Conservation (phyloP, 1,140 invertebrate genomes). For the Pogonus chalceus region DNA sequence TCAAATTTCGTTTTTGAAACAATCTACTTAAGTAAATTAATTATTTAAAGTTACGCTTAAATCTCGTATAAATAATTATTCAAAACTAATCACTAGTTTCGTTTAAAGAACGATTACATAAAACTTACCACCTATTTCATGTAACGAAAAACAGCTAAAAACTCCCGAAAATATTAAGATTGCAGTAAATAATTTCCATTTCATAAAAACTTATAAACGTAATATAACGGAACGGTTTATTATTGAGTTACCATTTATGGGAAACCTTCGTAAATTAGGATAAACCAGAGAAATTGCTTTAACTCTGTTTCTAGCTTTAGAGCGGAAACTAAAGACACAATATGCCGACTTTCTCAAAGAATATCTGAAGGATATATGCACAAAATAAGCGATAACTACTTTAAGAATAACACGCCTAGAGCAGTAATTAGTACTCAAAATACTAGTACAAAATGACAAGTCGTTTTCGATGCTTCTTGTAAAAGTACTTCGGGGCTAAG, state of each 20-base stretch:
- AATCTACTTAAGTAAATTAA: no score
- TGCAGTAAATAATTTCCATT: no score
- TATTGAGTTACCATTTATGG: conserved; percentile 30
- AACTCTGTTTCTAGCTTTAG: conserved; percentile 24
- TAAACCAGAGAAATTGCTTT: conserved; percentile 25
- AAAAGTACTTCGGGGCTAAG: conserved; percentile 20
- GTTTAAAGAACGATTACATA: no score
- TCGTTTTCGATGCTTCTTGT: conserved; percentile 32
- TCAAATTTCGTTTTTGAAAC: no score
- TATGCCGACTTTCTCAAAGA: conserved; percentile 31
- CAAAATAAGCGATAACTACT: conserved; percentile 20
- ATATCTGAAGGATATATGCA: conserved; percentile 17
- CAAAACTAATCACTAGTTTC: no score
- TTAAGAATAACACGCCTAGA: conserved; percentile 37
- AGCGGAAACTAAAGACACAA: conserved; percentile 22
- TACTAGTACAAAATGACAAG: conserved; percentile 27
- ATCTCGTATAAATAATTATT: no score
- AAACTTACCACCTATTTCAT: no score
- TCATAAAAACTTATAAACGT: conserved; percentile 18
- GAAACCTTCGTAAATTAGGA: conserved; percentile 22
- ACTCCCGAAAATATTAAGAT: no score
- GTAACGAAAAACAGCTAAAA: no score
- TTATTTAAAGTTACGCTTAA: no score
- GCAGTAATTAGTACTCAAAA: conserved; percentile 27
- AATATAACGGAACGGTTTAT: conserved; percentile 24